These are phyloP conservation scores for Propithecus coquereli DNA, from an alignment of 2,113 vertebrate species.

Conservation along the genomic window DNA sequence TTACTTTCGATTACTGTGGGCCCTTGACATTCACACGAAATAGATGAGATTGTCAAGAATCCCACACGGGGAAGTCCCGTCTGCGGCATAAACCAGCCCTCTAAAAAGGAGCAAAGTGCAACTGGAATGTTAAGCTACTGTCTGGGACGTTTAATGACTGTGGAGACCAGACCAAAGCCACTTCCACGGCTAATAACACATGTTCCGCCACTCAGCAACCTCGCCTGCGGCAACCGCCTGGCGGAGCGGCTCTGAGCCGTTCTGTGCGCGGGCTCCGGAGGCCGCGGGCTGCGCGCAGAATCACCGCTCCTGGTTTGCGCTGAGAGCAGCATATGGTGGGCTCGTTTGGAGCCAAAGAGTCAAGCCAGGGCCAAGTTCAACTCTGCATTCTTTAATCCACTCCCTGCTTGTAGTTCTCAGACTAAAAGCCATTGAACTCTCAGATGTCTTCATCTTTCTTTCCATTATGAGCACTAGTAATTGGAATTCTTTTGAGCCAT, in stretches of 20 bases:
- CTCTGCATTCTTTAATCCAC: neutral
- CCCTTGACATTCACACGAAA: neutral
- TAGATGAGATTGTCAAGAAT: neutral
- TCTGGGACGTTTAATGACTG: accelerated
- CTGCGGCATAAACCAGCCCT: no score
- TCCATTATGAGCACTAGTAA: neutral
- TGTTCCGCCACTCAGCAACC: accelerated
- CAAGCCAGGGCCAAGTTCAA: neutral
- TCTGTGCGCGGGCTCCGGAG: neutral
- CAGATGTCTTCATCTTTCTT: neutral
- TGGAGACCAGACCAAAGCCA: neutral
- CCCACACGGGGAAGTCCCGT: neutral
- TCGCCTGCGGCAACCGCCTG: neutral
- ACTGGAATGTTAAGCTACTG: neutral
- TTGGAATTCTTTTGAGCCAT: neutral
- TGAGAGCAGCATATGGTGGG: neutral
- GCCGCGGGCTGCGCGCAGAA: accelerated
- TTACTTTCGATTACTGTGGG: neutral
- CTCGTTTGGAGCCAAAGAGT: accelerated
- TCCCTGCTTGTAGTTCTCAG: neutral
- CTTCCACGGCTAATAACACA: neutral
- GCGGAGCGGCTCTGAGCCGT: neutral
- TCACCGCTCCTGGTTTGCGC: neutral
- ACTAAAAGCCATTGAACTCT: neutral
- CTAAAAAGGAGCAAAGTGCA: neutral